Evolutionary conservation across 2,888 invertebrate species (phyloP).

Genomic region (Harpalus rubripes): DNA sequence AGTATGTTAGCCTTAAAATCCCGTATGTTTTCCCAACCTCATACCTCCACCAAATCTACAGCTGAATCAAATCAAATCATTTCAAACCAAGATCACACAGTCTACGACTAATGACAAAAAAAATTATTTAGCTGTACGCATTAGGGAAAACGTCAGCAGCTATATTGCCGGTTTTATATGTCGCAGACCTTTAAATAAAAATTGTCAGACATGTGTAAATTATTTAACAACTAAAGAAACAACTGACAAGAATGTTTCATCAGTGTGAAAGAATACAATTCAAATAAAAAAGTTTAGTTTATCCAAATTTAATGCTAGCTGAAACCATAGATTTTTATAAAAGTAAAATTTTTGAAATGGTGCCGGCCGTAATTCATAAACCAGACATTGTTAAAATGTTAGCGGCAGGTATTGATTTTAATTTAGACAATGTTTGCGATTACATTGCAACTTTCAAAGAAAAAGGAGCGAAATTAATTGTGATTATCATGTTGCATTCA

Average conservation of each 20-base stretch:
- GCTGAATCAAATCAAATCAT: not conserved
- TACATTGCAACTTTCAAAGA: too few relatives aligned
- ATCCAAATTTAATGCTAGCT: not conserved
- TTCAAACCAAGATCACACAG: not conserved
- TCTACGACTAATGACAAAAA: not conserved
- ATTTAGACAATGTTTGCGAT: too few relatives aligned
- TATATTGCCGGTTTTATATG: not conserved
- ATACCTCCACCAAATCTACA: not conserved
- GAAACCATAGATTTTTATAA: not conserved
- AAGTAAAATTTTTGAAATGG: not conserved
- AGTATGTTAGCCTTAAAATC: not conserved
- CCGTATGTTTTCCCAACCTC: not conserved
- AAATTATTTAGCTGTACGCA: not conserved
- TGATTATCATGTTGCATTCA: too few relatives aligned
- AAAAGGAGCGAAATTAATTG: too few relatives aligned
- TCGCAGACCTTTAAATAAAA: not conserved
- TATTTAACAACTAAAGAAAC: not conserved
- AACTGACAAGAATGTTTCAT: not conserved
- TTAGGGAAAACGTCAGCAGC: not conserved
- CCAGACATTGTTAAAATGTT: too few relatives aligned
- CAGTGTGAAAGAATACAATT: constrained; percentile 1
- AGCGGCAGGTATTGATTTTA: too few relatives aligned
- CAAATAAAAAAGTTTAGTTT: too few relatives aligned
- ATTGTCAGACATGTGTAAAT: not conserved
- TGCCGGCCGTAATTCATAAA: not conserved